Evolutionary conservation across 2,797 vertebrate species (phyloP).

Genomic region (Columba guinea): DNA sequence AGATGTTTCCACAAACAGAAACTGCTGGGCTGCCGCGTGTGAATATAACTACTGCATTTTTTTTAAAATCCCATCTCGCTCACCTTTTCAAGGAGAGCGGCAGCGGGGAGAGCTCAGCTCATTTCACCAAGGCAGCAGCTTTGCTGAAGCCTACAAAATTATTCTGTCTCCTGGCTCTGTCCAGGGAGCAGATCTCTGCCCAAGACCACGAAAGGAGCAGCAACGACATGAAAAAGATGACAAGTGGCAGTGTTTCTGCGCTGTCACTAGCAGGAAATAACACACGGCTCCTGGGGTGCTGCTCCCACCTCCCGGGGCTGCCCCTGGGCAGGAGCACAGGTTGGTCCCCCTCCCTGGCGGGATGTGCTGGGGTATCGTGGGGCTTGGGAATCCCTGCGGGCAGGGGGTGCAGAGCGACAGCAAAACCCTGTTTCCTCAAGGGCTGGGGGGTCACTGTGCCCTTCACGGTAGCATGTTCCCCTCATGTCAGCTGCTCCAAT

Average conservation of each 20-base stretch:
- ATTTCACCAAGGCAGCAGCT: background rate
- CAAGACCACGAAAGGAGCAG: background rate
- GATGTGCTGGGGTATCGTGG: rapidly evolving
- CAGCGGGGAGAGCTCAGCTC: background rate
- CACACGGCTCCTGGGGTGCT: background rate
- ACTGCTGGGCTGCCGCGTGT: background rate
- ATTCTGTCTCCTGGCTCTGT: rapidly evolving
- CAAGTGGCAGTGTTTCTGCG: rapidly evolving
- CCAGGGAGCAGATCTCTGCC: background rate
- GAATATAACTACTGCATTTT: background rate
- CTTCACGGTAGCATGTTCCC: rapidly evolving
- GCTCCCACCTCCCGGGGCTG: background rate
- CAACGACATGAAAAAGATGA: rapidly evolving
- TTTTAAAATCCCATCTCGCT: background rate
- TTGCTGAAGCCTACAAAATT: background rate
- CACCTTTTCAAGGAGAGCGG: background rate
- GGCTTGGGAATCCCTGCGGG: rapidly evolving
- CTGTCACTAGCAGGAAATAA: background rate
- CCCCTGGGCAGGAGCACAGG: no score
- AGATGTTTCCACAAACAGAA: background rate
- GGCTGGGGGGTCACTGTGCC: background rate
- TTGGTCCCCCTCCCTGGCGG: rapidly evolving
- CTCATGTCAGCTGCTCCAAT: rapidly evolving
- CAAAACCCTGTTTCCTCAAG: rapidly evolving
- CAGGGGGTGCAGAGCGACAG: background rate